These are phyloP conservation scores for Lasioglossum vierecki DNA, from an alignment of 2,888 invertebrate genomes.

Conservation along the genomic window DNA sequence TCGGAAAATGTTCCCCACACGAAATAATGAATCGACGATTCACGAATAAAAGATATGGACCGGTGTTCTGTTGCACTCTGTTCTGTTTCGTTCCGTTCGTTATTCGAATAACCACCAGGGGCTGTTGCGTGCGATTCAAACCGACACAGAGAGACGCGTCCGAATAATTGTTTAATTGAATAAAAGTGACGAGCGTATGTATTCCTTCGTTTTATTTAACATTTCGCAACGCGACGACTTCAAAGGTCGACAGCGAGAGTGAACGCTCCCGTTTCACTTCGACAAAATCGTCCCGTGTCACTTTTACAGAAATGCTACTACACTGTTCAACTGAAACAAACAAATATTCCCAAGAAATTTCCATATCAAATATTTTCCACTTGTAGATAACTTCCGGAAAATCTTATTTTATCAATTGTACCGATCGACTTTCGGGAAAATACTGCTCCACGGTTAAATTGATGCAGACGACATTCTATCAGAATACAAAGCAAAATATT, in stretches of 20 bases:
- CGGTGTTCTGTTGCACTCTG: background rate
- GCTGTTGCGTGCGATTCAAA: background rate
- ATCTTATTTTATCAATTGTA: background rate
- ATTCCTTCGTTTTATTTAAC: background rate
- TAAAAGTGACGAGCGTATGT: background rate
- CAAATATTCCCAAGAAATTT: background rate
- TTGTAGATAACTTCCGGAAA: background rate
- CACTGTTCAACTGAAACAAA: background rate
- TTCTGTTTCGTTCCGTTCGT: background rate
- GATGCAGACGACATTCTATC: background rate
- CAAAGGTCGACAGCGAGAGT: background rate
- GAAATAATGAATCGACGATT: background rate
- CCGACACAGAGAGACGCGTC: background rate
- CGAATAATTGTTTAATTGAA: conserved; percentile 8
- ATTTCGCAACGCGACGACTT: background rate
- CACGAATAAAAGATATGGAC: background rate
- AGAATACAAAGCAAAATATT: background rate
- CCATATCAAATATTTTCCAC: background rate
- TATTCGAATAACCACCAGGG: background rate
- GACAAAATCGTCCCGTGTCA: background rate
- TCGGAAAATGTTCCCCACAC: background rate
- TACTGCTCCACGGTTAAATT: background rate
- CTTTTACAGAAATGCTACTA: background rate
- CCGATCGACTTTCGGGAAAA: background rate
- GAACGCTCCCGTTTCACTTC: background rate